Percentiles rank a stretch among this genome's conserved stretches.
These are phyloP conservation scores for Drosophila sproati DNA, from an alignment of 1,140 invertebrate species.

Conservation along the genomic window DNA sequence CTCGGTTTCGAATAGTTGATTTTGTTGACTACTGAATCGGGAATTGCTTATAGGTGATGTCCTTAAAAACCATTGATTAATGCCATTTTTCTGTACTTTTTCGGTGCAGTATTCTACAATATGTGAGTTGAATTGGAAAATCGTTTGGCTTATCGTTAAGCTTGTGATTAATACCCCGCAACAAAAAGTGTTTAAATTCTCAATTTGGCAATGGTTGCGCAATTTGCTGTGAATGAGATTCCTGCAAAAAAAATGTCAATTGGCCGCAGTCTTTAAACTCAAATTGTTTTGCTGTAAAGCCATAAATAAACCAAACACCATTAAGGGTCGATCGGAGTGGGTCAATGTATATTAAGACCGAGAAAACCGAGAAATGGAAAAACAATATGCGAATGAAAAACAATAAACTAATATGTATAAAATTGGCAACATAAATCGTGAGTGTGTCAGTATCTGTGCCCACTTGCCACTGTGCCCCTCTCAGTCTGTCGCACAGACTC, in stretches of 20 bases:
- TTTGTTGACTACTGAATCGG: too few relatives aligned
- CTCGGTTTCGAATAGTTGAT: too few relatives aligned
- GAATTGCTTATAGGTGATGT: too few relatives aligned
- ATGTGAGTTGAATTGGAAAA: too few relatives aligned
- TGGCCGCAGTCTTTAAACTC: constrained; percentile 13
- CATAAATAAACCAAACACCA: constrained; percentile 28
- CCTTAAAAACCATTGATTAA: too few relatives aligned
- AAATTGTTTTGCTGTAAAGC: constrained; percentile 25
- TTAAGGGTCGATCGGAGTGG: constrained; percentile 7
- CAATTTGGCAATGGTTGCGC: neutral
- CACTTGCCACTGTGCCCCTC: neutral
- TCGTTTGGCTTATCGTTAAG: too few relatives aligned
- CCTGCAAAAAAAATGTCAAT: neutral
- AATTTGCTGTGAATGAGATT: neutral
- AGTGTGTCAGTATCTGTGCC: constrained; percentile 1
- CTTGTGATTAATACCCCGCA: too few relatives aligned
- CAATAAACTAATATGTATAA: constrained; percentile 71
- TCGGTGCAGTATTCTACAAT: too few relatives aligned
- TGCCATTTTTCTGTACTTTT: too few relatives aligned
- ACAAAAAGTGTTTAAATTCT: too few relatives aligned
- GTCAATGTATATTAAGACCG: constrained; percentile 10
- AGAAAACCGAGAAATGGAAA: neutral
- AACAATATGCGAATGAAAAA: constrained; percentile 41
- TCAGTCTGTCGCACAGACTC: too few relatives aligned
- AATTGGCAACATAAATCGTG: constrained; percentile 68